Conservation (phyloP, 1,140 invertebrate species). For the Drosophila santomea region DNA sequence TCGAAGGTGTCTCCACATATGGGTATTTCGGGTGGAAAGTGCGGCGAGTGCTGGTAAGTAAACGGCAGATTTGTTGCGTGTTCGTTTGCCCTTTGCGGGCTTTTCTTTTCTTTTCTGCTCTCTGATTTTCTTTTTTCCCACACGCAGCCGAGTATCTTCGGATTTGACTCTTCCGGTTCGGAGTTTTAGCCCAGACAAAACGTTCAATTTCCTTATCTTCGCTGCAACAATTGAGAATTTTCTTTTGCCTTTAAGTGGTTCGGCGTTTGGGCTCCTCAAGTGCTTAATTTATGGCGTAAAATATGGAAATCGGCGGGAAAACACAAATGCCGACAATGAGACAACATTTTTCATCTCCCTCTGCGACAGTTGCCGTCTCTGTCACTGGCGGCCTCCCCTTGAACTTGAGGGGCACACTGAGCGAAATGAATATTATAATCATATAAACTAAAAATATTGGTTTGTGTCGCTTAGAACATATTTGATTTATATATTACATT, state of each 20-base stretch:
- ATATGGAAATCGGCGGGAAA: conserved; percentile 70
- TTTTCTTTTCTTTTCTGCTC: conserved; percentile 26
- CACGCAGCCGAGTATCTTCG: conserved; percentile 34
- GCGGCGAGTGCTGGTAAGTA: conserved; percentile 41
- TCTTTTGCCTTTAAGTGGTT: conserved; percentile 55
- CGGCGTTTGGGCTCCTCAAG: conserved; percentile 40
- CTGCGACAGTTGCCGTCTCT: conserved; percentile 5
- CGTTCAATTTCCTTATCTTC: conserved; percentile 68
- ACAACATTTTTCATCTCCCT: conserved; percentile 66
- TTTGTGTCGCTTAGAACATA: too few relatives aligned
- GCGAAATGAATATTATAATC: not conserved
- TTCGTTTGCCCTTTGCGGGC: conserved; percentile 38
- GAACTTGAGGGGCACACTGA: conserved; percentile 49
- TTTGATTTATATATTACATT: not conserved
- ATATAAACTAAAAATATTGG: too few relatives aligned
- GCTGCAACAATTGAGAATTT: conserved; percentile 56
- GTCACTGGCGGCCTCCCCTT: conserved; percentile 32
- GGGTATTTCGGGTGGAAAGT: conserved; percentile 27
- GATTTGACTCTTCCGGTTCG: conserved; percentile 59
- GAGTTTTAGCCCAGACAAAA: conserved; percentile 48
- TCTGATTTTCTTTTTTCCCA: conserved; percentile 57
- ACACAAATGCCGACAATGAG: conserved; percentile 75
- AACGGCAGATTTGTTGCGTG: conserved; percentile 75
- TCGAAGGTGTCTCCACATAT: conserved; percentile 54
- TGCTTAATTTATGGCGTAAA: conserved; percentile 79